Evolutionary conservation across 2,888 invertebrate genomes (phyloP), one percentile per base, ranked within the genome.

Genomic region (Chymomyza procnemis): DNA sequence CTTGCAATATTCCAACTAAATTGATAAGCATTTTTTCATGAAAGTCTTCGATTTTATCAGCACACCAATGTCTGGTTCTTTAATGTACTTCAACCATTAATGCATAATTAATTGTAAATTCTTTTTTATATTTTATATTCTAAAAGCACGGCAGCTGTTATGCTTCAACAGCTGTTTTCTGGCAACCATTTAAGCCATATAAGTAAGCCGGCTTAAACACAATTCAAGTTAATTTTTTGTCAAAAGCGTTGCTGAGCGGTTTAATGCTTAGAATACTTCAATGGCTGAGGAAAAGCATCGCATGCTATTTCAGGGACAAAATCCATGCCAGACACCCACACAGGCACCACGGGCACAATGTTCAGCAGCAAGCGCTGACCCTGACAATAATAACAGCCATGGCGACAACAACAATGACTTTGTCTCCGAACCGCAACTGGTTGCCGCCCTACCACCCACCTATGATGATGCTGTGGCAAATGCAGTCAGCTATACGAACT

Each of bases 251-350:
- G 9, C 34, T 41, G 34, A 41, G 12, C 34, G 12, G 34, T 12
- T 41, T 41, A 12, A 12, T 41, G 34, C 34, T 41, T 41, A 41
- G 12, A 12, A 41, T 41, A 12, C 12, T 41, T 0, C 34, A 41
- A 78, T 80, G 77, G 73, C 72, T 21, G 77, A 78, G 21, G 67
- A 72, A 21, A 78, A 80, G 47, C 77, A 78, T 41, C 76, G 73
- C 46, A 80, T 78, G 77, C 73, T 78, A 18, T 78, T 54, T 18
- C 79, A 80, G 61, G 81, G 81, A 50, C 79, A 69, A 46, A 69
- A 78, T 57, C 76, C 76, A 47, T 59, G 59, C 18, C 52, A 16
- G 26, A 47, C 26, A 21, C 41, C 46, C 12, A 41, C 12, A 12
- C 34, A 41, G 12, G 12, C 9, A 12, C 12, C 34, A 41, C 34